Evolutionary conservation across 2,797 vertebrate genomes (phyloP), one percentile per base, ranked within the genome.

Genomic region (Eulemur mongoz): DNA sequence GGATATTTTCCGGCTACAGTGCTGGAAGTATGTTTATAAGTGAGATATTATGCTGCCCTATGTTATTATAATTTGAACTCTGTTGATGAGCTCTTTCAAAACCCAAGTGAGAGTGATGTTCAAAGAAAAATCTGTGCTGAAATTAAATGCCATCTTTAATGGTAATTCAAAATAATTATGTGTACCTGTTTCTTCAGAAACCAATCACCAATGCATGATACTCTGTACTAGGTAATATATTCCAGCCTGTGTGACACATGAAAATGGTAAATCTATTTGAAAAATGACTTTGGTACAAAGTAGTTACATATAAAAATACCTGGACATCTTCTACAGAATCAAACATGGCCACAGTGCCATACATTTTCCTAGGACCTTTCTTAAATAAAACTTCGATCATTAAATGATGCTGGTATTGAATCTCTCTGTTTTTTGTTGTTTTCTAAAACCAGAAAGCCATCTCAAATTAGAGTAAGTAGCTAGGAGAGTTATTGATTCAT

Each of bases 1-100:
- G 52, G 6, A 4, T 75, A 48, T 85, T 80, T 96, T 83, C 35
- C 14, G 65, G 11, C 7, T 54, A 27, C 6, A 79, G 10, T 14
- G 8, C 4, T 38, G 38, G 27, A 63, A 50, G 12, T 35, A 9
- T 75, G 1, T 73, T 38, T 83, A 15, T 88, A 79, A 83, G 25
- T 84, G 32, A 75, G 38, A 91, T 91, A 72, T 45, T 93, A 65
- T 80, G 5, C 17, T 95, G 45, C 23, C 8, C 18, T 79, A 12
- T 67, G 20, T 43, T 85, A 67, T 84, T 57, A 81, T 59, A 59
- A 81, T 73, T 81, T 94, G 48, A 96, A 59, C 32, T 88, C 75
- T 65, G 4, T 7, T 93, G 35, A 96, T 89, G 54, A 93, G 50
- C 22, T 48, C 48, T 95, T 83, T 95, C 30, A 91, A 89, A 91